Base-by-base conservation (phyloP, 2,888 invertebrate species). In the Epirrhoe alternata region DNA sequence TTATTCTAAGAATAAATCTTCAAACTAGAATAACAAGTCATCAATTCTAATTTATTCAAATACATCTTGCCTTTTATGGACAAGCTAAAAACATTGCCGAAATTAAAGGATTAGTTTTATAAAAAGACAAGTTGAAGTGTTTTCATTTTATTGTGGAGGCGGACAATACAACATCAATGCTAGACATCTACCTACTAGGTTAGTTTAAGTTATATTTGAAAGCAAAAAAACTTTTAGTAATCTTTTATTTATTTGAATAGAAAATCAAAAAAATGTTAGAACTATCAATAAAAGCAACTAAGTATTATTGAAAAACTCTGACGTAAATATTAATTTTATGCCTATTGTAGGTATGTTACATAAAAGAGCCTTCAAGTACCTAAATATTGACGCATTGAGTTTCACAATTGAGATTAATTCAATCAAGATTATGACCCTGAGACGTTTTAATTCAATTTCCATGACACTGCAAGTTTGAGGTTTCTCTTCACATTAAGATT, bases 381-480 rank as follows among this genome's bases (percentile, higher is more conserved):
- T 56, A 63, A 67, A 63, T 56, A 63, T 67, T 67, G 55, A 63
- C 16, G 54, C 51, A 66, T 58, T 14, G 30, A 61, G 42, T 66
- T 67, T 60, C 51, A 53, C 62, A 67, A 60, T 56, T 60, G 52
- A 52, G 63, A 63, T 62, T 60, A 62, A 62, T 71, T 68, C 61
- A 66, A 69, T 68, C 61, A 61, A 68, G 71, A 72, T 67, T 63
- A 60, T 35, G 57, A 66, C 61, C 69, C 63, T 60, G 42, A 38
- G 62, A 64, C 50, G 55, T 69, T 69, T 68, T 67, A 71, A 73
- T 73, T 71, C 67, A 59, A 68, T 63, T 68, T 64, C 68, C 61
- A 72, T 74, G 73, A 73, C 72, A 62, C 30, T 61, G 71, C 73
- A 70, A 52, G 35, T 71, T 72, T 53, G 42, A 45, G 50, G 58